phyloP scores from a whole-genome alignment of 92 coral and sea anemone species.

The Zoanthus solanderi region DNA sequence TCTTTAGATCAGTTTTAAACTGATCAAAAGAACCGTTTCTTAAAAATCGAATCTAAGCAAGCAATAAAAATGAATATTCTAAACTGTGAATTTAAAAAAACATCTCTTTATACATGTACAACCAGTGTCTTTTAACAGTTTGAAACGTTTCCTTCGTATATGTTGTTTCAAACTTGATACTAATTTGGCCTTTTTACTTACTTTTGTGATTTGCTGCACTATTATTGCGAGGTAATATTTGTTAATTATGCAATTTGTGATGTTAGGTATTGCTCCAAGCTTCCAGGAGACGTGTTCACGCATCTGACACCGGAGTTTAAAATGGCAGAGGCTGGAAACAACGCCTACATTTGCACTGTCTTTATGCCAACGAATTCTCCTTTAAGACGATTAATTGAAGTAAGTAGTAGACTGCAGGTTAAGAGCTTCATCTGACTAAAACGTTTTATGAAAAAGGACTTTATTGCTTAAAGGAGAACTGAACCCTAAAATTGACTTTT shows the following conservation, averaged over 20 bases:
- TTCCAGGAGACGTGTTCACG: slow-evolving; percentile 90
- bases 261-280: slow-evolving; percentile 89
- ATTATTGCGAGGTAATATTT: neutral
- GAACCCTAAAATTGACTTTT: too few relatives aligned
- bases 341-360: slow-evolving; percentile 63
- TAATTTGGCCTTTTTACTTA: neutral
- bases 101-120: too few relatives aligned
- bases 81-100: too few relatives aligned
- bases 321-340: slow-evolving; percentile 62
- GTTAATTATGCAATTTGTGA: neutral
- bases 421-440: too few relatives aligned
- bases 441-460: too few relatives aligned
- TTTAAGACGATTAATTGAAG: slow-evolving; percentile 69
- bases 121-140: too few relatives aligned
- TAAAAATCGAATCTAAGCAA: too few relatives aligned
- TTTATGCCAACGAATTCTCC: slow-evolving; percentile 85
- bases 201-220: neutral
- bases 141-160: too few relatives aligned
- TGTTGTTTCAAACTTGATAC: neutral
- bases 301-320: slow-evolving; percentile 74
- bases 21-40: too few relatives aligned
- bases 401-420: slow-evolving; percentile 28
- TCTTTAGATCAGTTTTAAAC: too few relatives aligned
- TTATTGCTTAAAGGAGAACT: too few relatives aligned
- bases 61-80: too few relatives aligned